Conservation (phyloP, 2,113 vertebrate species). For the Elaphurus davidianus region DNA sequence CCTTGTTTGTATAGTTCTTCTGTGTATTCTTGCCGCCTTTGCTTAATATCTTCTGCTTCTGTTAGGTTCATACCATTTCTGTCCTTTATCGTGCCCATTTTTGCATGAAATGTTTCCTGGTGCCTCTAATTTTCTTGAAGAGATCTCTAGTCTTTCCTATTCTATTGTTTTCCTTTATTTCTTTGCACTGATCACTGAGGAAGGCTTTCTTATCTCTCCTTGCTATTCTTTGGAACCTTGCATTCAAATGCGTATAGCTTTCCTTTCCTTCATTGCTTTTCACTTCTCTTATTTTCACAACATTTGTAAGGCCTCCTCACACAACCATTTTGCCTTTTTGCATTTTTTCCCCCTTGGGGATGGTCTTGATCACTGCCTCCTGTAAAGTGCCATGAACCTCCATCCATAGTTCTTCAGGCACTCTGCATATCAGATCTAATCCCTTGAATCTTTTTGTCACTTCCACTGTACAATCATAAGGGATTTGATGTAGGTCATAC, state of each 20-base stretch:
- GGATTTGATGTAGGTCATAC: neutral
- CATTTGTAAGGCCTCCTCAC: neutral
- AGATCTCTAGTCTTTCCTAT: neutral
- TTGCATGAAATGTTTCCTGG: neutral
- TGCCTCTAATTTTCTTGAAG: neutral
- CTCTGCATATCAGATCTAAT: neutral
- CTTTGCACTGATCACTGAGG: neutral
- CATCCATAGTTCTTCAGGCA: neutral
- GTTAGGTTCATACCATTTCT: neutral
- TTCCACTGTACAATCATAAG: neutral
- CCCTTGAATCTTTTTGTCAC: neutral
- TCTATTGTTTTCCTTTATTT: neutral
- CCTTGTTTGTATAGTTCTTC: neutral
- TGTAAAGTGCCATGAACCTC: neutral
- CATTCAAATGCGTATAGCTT: neutral
- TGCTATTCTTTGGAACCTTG: neutral
- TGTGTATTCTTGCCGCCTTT: neutral
- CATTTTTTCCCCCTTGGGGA: accelerated
- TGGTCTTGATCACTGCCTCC: neutral
- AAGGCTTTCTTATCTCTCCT: neutral
- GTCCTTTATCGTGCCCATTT: neutral
- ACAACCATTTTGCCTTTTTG: neutral
- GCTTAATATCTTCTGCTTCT: neutral
- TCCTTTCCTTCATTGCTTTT: neutral
- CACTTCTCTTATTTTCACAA: neutral